Conservation (phyloP, 1,140 invertebrate genomes). For the Eriosoma lanigerum region DNA sequence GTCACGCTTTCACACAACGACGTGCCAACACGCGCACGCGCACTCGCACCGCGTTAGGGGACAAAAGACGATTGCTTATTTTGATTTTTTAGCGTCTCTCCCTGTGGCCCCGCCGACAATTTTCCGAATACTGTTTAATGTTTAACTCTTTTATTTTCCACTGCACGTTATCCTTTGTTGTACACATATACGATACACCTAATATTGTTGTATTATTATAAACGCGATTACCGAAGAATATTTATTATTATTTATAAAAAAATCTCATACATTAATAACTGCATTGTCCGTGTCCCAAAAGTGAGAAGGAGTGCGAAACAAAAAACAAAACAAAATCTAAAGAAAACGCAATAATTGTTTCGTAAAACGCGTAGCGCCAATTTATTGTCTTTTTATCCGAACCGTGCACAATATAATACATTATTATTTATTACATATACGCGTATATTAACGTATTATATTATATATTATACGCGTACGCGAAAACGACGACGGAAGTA, state of each 20-base stretch:
- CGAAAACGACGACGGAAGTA: constrained; percentile 21
- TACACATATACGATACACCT: no score
- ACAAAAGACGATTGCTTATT: not conserved
- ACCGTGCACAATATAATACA: not conserved
- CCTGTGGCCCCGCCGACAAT: not conserved
- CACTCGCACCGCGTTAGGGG: not conserved
- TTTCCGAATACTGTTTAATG: not conserved
- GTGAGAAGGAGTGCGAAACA: no score
- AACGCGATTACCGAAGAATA: no score
- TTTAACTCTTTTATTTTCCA: not conserved
- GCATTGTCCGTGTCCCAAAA: not conserved
- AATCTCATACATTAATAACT: no score
- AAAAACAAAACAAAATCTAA: no score
- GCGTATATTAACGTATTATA: no score
- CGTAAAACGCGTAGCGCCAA: not conserved
- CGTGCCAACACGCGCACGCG: not conserved
- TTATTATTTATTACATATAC: not conserved
- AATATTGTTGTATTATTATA: no score
- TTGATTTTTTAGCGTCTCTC: no score
- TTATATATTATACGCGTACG: no score
- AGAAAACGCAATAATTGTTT: not conserved
- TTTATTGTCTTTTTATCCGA: constrained; percentile 6
- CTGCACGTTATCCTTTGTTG: not conserved
- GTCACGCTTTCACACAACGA: constrained; percentile 51
- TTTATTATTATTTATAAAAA: no score